phyloP scores from a whole-genome alignment of 2,113 vertebrate species.

The Sigmodon hispidus region DNA sequence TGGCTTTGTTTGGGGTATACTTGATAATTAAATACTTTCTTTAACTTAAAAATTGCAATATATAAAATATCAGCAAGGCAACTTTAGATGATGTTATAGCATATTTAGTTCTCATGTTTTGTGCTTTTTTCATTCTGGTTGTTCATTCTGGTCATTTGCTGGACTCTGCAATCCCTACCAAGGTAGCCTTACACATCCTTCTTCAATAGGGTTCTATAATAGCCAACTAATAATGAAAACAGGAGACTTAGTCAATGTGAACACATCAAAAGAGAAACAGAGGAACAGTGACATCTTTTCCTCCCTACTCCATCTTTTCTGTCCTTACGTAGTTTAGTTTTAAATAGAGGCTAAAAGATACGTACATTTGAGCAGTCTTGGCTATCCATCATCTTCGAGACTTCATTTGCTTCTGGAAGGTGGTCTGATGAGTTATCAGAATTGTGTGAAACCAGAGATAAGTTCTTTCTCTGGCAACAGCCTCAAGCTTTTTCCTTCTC shows the following conservation, averaged over 20 bases:
- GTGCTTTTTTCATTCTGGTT: background rate
- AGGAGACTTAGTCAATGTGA: background rate
- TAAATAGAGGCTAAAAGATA: background rate
- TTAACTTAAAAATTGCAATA: background rate
- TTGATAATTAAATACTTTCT: background rate
- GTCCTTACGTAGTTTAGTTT: background rate
- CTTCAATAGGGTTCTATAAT: background rate
- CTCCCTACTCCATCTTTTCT: background rate
- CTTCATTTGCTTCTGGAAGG: background rate
- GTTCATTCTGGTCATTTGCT: background rate
- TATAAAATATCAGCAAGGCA: background rate
- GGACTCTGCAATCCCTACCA: background rate
- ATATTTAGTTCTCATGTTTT: background rate
- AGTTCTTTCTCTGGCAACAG: background rate
- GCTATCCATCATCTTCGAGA: too few species aligned
- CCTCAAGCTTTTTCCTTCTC: background rate
- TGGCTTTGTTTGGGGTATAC: background rate
- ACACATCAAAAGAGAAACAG: background rate
- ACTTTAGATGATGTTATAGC: background rate
- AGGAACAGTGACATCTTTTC: background rate
- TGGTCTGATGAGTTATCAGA: background rate
- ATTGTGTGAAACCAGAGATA: background rate
- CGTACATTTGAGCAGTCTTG: background rate
- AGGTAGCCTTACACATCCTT: background rate
- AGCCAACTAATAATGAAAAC: background rate